Percentiles rank a stretch among this genome's conserved stretches.
These are phyloP conservation scores for Nymphalis urticae DNA, from an alignment of 2,888 invertebrate genomes.

Conservation along the genomic window DNA sequence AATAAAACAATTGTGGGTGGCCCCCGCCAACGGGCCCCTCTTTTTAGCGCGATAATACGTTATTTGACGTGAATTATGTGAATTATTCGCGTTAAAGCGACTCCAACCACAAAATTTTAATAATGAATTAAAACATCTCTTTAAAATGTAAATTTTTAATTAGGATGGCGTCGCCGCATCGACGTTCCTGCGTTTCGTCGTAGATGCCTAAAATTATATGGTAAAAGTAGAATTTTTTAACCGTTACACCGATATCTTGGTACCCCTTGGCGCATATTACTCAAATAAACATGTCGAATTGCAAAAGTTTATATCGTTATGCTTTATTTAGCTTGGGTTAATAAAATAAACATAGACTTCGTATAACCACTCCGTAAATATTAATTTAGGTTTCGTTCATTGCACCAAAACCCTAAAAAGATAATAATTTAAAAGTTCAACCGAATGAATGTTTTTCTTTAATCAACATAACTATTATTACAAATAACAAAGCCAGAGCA, in stretches of 20 bases:
- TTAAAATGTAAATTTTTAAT: conserved; percentile 80
- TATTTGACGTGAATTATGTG: conserved; percentile 61
- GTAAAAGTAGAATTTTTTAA: conserved; percentile 17
- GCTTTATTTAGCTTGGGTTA: no score
- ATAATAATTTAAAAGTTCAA: conserved; percentile 2
- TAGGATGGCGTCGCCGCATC: conserved; percentile 51
- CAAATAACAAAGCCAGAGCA: conserved; percentile 1
- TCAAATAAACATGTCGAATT: neutral
- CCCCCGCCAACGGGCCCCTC: conserved; percentile 26
- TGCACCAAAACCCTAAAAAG: neutral
- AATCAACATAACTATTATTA: conserved; percentile 7
- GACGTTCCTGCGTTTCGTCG: conserved; percentile 29
- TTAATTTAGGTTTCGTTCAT: neutral
- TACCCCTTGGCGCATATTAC: neutral
- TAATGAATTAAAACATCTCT: conserved; percentile 77
- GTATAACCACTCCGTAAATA: no score
- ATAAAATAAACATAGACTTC: no score
- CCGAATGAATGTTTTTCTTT: neutral
- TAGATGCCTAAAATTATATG: conserved; percentile 29
- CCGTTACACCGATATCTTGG: conserved; percentile 14
- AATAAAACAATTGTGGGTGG: conserved; percentile 53
- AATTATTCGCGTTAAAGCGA: conserved; percentile 64
- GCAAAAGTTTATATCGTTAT: neutral
- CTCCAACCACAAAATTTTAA: conserved; percentile 74
- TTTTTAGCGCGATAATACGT: conserved; percentile 50